These are phyloP conservation scores for Tarsius wallacei DNA, from an alignment of 2,797 vertebrate species.

Conservation along the genomic window DNA sequence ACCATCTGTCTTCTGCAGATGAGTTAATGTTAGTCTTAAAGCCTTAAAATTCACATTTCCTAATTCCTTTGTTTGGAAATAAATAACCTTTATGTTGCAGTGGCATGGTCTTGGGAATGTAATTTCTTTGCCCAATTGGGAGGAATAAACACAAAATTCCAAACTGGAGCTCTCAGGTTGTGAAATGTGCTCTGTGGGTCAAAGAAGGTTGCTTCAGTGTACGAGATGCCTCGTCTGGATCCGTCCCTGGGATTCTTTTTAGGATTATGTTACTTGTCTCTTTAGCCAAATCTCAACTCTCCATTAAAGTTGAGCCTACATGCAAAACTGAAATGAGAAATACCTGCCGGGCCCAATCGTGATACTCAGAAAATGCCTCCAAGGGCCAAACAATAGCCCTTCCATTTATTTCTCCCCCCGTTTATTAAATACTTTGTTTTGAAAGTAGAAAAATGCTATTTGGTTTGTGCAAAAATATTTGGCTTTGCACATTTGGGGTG, in stretches of 20 bases:
- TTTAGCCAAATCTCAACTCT: slow-evolving; percentile 60
- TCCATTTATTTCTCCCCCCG: neutral
- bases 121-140: slow-evolving; percentile 70
- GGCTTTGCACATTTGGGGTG: neutral
- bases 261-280: slow-evolving; percentile 53
- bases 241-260: slow-evolving; percentile 39
- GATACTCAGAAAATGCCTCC: slow-evolving; percentile 2
- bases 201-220: slow-evolving; percentile 65
- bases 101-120: slow-evolving; percentile 71
- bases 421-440: neutral
- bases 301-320: slow-evolving; percentile 28
- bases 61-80: slow-evolving; percentile 86
- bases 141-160: slow-evolving; percentile 74
- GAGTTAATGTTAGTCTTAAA: slow-evolving; percentile 80
- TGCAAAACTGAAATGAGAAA: slow-evolving; percentile 61
- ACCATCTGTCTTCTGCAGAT: slow-evolving; percentile 81
- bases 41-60: slow-evolving; percentile 80
- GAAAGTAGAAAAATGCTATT: slow-evolving; percentile 58
- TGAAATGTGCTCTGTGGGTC: slow-evolving; percentile 79
- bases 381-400: neutral
- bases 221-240: neutral
- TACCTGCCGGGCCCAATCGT: slow-evolving; percentile 39
- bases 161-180: slow-evolving; percentile 66
- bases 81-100: slow-evolving; percentile 82
- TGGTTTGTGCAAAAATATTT: slow-evolving; percentile 50